Evolutionary conservation across 2,888 invertebrate genomes (phyloP), one percentile per base, ranked within the genome.

Genomic region (Timema cristinae): DNA sequence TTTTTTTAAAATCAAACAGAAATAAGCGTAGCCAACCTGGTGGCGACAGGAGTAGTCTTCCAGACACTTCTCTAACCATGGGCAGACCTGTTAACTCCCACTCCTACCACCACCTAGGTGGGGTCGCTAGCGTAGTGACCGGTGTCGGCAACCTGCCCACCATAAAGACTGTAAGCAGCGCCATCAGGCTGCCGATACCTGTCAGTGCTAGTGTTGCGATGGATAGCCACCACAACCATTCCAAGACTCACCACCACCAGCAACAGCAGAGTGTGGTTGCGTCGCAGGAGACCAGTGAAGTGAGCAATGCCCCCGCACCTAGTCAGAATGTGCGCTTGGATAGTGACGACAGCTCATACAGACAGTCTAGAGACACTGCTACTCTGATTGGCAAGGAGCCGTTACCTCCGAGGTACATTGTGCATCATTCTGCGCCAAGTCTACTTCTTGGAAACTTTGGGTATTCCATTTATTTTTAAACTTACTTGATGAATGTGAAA

Each of bases 301-400:
- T 56, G 16, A 68, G 54, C 50, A 67, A 63, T 71, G 59, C 59
- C 59, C 59, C 59, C 59, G 32, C 51, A 73, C 73, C 73, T 73
- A 73, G 73, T 73, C 73, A 73, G 66, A 71, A 50, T 56, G 66
- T 52, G 61, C 68, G 72, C 32, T 63, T 51, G 32, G 74, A 73
- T 59, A 68, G 72, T 13, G 74, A 75, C 8, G 74, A 75, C 32
- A 63, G 54, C 16, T 50, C 69, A 15, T 73, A 69, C 68, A 54
- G 73, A 48, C 73, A 71, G 59, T 61, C 74, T 50, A 56, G 73
- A 49, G 74, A 74, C 49, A 48, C 68, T 54, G 59, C 74, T 54
- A 74, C 77, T 66, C 32, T 32, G 32, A 32, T 32, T 32, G 77
- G 77, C 73, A 84, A 84, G 78, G 84, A 85, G 72, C 79, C 81